Percentiles rank a stretch among this genome's conserved stretches.
phyloP scores from a whole-genome alignment of 2,797 vertebrate genomes.

The Philypnodon macrostomus region DNA sequence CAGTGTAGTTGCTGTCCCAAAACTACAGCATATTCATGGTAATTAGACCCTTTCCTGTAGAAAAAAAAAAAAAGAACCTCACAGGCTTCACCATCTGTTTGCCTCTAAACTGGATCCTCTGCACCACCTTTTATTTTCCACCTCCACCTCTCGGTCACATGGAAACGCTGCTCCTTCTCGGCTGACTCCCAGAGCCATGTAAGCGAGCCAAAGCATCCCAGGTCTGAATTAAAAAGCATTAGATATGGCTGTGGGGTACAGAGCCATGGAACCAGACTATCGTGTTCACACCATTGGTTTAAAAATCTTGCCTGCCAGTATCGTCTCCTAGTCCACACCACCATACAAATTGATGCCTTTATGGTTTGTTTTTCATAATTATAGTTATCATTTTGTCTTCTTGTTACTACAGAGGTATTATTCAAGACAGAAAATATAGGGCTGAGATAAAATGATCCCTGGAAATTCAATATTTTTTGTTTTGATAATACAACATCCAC shows the following conservation, averaged over 20 bases:
- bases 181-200: slow-evolving; percentile 34
- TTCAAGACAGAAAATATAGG: too few relatives aligned
- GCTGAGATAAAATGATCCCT: too few relatives aligned
- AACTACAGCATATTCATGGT: slow-evolving; percentile 14
- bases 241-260: slow-evolving; percentile 47
- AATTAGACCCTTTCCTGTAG: slow-evolving; percentile 50
- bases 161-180: slow-evolving; percentile 27
- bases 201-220: slow-evolving; percentile 29
- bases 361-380: too few relatives aligned
- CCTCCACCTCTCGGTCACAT: slow-evolving; percentile 6
- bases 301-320: slow-evolving; percentile 20
- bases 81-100: slow-evolving; percentile 62
- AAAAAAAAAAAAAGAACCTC: too few relatives aligned
- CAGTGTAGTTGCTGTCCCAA: not conserved
- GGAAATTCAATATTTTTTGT: too few relatives aligned
- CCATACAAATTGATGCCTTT: too few relatives aligned
- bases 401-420: too few relatives aligned
- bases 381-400: too few relatives aligned
- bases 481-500: too few relatives aligned
- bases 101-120: slow-evolving; percentile 50
- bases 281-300: too few relatives aligned
- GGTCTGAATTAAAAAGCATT: slow-evolving; percentile 50
- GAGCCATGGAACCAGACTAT: slow-evolving; percentile 44
- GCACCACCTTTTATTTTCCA: slow-evolving; percentile 30
- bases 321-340: slow-evolving; percentile 13